Conservation (phyloP, 2,797 vertebrate species). For the Rhodeus uyekii region DNA sequence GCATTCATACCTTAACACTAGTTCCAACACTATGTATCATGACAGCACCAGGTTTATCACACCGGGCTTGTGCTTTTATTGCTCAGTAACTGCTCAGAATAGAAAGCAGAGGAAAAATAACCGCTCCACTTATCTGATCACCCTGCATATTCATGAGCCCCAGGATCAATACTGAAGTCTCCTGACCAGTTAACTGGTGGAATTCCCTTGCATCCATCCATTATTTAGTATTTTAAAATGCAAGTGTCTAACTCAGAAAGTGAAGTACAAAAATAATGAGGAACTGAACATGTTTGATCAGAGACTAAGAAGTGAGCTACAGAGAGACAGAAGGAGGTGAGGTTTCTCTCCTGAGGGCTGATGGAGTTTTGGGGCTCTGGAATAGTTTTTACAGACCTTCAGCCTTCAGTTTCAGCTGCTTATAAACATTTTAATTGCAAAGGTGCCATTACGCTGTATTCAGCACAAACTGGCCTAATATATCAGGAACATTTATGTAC, state of each 20-base stretch:
- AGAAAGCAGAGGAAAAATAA: background rate
- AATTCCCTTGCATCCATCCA: background rate
- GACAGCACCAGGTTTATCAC: background rate
- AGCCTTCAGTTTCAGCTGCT: too few species aligned
- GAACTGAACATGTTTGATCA: background rate
- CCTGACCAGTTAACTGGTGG: conserved; percentile 1
- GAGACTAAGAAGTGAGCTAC: background rate
- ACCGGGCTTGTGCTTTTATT: background rate
- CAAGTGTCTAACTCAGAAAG: background rate
- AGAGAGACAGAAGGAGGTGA: background rate
- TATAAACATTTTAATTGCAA: too few species aligned
- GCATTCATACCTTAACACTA: background rate
- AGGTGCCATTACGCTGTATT: too few species aligned
- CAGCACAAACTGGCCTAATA: too few species aligned
- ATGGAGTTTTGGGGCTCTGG: too few species aligned
- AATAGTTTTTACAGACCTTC: too few species aligned
- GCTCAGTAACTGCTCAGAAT: background rate
- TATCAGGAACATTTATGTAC: too few species aligned
- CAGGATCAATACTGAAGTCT: background rate
- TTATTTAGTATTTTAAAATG: conserved; percentile 22
- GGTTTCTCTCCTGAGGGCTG: too few species aligned
- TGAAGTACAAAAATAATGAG: background rate
- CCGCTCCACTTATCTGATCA: conserved; percentile 5
- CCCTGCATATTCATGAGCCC: conserved; percentile 8
- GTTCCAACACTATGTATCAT: background rate